Conservation (phyloP, 1,140 invertebrate species). For the Anthonomus grandis region DNA sequence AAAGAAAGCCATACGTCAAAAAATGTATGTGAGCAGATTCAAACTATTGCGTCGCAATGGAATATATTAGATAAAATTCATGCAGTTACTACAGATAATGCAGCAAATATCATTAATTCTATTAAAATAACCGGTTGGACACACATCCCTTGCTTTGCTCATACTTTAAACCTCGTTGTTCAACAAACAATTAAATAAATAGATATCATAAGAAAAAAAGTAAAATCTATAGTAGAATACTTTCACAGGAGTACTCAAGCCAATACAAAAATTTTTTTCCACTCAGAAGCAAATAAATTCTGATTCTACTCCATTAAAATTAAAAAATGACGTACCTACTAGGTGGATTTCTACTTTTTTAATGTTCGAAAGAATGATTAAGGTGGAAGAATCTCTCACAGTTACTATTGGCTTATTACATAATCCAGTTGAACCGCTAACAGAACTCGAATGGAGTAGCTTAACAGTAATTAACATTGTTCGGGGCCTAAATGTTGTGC, state of each 20-base stretch:
- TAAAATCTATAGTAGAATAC: constrained; percentile 30
- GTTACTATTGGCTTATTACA: constrained; percentile 13
- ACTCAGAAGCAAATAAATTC: constrained; percentile 28
- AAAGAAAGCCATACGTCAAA: neutral
- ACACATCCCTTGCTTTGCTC: constrained; percentile 41
- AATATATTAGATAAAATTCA: too few relatives aligned
- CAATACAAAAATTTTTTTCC: constrained; percentile 7
- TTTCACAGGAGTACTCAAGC: constrained; percentile 25
- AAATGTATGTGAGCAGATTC: neutral
- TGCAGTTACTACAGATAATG: constrained; percentile 34
- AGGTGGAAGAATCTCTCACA: constrained; percentile 25
- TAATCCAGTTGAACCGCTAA: neutral
- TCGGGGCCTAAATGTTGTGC: neutral
- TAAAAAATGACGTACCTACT: constrained; percentile 21
- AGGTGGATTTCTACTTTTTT: too few relatives aligned
- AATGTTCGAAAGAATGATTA: constrained; percentile 26
- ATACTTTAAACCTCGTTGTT: constrained; percentile 38
- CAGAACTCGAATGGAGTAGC: neutral
- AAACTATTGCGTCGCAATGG: too few relatives aligned
- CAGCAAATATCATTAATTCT: constrained; percentile 34
- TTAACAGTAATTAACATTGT: constrained; percentile 25
- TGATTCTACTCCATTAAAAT: constrained; percentile 25
- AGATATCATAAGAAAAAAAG: constrained; percentile 16
- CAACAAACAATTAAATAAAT: constrained; percentile 17
- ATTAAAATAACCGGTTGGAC: constrained; percentile 25